phyloP scores from a whole-genome alignment of 2,888 invertebrate species.

The Tethea ocularis region DNA sequence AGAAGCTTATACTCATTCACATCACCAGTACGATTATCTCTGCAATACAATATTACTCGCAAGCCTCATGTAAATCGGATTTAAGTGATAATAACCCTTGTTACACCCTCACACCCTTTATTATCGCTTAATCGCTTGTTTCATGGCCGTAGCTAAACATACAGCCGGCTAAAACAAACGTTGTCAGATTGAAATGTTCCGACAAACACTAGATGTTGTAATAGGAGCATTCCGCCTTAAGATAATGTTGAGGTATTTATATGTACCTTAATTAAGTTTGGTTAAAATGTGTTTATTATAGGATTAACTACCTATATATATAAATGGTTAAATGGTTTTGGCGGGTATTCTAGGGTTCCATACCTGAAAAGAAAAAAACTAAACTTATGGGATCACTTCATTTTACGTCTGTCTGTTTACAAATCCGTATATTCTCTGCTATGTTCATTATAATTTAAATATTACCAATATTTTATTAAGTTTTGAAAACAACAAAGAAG shows the following conservation, averaged over 20 bases:
- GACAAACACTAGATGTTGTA: slow-evolving; percentile 67
- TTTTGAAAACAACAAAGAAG: too few relatives aligned
- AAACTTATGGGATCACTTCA: too few relatives aligned
- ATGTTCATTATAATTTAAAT: too few relatives aligned
- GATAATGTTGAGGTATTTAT: slow-evolving; percentile 34
- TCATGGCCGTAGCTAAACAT: slow-evolving; percentile 43
- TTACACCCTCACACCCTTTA: slow-evolving; percentile 7
- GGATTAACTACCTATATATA: too few relatives aligned
- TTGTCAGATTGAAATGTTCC: slow-evolving; percentile 70
- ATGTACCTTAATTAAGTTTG: slow-evolving; percentile 14
- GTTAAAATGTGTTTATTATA: background rate
- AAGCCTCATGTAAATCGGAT: slow-evolving; percentile 14
- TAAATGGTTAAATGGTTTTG: background rate
- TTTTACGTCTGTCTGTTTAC: too few relatives aligned
- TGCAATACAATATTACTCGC: background rate
- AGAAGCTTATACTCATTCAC: slow-evolving; percentile 22
- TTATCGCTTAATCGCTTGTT: slow-evolving; percentile 23
- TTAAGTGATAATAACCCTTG: slow-evolving; percentile 6
- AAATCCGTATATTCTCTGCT: too few relatives aligned
- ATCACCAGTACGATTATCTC: background rate
- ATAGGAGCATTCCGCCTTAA: slow-evolving; percentile 58
- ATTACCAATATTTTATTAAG: too few relatives aligned
- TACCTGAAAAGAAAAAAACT: too few relatives aligned
- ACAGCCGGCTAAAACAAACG: slow-evolving; percentile 64
- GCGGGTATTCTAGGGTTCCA: too few relatives aligned